Conservation (phyloP, 2,888 invertebrate genomes). For the Chloroclysta siterata region DNA sequence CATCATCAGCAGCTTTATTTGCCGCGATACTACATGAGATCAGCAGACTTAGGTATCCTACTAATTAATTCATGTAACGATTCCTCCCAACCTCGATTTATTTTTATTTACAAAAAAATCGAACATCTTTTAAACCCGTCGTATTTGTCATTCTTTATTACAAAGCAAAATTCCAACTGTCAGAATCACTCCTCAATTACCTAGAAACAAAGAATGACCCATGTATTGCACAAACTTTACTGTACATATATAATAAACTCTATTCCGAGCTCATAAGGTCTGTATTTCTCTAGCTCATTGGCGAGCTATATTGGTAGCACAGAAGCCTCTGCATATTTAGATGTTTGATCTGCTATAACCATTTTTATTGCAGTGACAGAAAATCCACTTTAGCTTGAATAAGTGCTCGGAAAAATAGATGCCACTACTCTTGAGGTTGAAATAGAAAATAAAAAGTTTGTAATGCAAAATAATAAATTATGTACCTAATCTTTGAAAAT, state of each 20-base stretch:
- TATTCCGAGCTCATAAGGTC: not conserved
- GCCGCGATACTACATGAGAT: too few relatives aligned
- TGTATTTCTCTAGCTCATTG: not conserved
- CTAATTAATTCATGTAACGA: too few relatives aligned
- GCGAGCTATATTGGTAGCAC: not conserved
- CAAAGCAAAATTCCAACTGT: not conserved
- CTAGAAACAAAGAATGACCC: conserved; percentile 9
- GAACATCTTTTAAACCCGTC: too few relatives aligned
- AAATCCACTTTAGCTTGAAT: conserved; percentile 12
- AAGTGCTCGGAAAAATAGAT: not conserved
- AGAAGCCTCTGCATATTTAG: conserved; percentile 5
- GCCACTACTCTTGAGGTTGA: not conserved
- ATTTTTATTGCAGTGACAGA: conserved; percentile 10
- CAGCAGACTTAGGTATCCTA: too few relatives aligned
- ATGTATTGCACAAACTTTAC: conserved; percentile 1
- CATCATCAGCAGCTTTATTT: too few relatives aligned
- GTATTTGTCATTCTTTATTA: not conserved
- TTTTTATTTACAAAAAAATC: too few relatives aligned
- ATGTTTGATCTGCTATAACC: conserved; percentile 8
- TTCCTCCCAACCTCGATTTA: too few relatives aligned
- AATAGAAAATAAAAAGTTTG: not conserved
- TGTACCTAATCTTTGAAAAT: too few relatives aligned
- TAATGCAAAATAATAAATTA: not conserved
- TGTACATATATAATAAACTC: not conserved
- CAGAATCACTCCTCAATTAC: conserved; percentile 15